These are phyloP conservation scores for Tetranychus piercei DNA, from an alignment of 2,888 invertebrate species.

Conservation along the genomic window DNA sequence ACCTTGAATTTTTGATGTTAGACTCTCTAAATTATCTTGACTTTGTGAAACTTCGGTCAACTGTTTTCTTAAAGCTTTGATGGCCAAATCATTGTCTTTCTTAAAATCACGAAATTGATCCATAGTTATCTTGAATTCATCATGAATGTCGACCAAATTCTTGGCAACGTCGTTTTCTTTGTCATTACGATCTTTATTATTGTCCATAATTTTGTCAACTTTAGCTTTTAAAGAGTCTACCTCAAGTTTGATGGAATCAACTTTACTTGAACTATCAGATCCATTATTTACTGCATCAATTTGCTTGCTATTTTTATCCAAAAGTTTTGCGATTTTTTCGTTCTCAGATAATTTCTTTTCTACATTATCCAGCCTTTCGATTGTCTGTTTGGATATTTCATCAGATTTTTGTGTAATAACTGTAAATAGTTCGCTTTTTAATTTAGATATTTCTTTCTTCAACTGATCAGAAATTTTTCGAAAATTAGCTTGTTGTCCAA, in stretches of 20 bases:
- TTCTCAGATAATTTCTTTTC: background rate
- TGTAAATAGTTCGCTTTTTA: background rate
- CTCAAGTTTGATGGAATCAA: background rate
- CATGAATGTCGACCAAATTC: background rate
- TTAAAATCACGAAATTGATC: background rate
- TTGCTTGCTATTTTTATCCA: background rate
- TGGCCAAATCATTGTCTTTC: background rate
- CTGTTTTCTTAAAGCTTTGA: background rate
- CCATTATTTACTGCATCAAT: background rate
- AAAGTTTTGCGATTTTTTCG: background rate
- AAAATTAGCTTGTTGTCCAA: background rate
- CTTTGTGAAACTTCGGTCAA: background rate
- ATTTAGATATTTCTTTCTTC: background rate
- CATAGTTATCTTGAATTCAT: background rate
- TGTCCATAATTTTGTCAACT: background rate
- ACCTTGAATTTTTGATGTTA: background rate
- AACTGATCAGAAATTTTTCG: background rate
- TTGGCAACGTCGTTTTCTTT: background rate
- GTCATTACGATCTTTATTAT: background rate
- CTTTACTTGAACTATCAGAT: background rate
- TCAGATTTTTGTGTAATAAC: background rate
- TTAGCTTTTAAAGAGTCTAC: background rate
- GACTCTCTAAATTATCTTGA: slow-evolving; percentile 1
- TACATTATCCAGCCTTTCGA: background rate
- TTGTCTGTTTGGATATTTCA: background rate